Evolutionary conservation across 2,888 invertebrate genomes (phyloP).

Genomic region (Protula sp.): DNA sequence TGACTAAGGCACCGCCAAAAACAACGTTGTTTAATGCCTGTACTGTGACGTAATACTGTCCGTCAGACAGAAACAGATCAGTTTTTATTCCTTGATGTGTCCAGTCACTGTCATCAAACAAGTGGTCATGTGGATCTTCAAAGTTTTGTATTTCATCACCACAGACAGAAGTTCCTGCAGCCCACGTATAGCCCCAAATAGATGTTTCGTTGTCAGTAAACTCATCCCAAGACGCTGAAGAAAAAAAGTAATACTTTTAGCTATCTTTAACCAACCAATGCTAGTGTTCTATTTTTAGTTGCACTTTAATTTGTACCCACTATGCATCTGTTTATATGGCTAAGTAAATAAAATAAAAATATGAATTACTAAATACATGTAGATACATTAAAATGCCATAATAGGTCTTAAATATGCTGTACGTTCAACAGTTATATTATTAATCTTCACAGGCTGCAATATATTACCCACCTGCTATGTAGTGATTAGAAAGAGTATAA

Average conservation of each 20-base stretch:
- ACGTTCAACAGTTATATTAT: background rate
- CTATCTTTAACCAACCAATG: too few species aligned
- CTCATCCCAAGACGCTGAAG: constrained; percentile 35
- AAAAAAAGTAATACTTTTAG: background rate
- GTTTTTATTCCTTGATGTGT: constrained; percentile 29
- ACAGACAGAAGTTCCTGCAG: constrained; percentile 29
- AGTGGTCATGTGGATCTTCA: background rate
- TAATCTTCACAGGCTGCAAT: too few species aligned
- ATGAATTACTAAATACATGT: too few species aligned
- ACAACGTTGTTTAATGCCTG: constrained; percentile 24
- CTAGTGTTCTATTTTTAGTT: too few species aligned
- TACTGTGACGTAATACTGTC: constrained; percentile 32
- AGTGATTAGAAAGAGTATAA: constrained; percentile 33
- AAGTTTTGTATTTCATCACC: background rate
- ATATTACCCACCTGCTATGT: constrained; percentile 26
- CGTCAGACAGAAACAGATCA: constrained; percentile 29
- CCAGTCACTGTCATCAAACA: constrained; percentile 1
- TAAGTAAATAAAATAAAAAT: too few species aligned
- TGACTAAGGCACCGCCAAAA: constrained; percentile 10
- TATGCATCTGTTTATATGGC: too few species aligned
- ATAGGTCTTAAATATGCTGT: background rate
- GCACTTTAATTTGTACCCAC: too few species aligned
- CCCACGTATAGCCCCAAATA: constrained; percentile 34
- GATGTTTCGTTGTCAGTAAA: constrained; percentile 37
- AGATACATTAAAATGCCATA: too few species aligned